Base-by-base conservation (phyloP, 92 coral and sea anemone species). In the Phenganax stokvisi region DNA sequence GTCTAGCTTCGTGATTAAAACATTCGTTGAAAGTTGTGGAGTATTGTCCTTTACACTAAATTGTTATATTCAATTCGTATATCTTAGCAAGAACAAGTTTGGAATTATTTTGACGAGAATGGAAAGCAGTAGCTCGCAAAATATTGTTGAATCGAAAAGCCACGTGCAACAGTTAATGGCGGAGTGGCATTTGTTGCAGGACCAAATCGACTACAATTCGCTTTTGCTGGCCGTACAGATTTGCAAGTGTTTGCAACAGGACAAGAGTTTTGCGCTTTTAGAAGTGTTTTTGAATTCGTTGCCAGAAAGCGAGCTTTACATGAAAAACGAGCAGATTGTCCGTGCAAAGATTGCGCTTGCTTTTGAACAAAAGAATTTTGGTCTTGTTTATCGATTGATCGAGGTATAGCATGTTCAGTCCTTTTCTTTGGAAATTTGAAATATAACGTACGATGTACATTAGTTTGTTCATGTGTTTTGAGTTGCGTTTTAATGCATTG, bases 341-440 rank as follows among this genome's bases (percentile, higher is more conserved):
- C 85, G 88, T 30, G 77, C 75, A 17, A 85, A 57, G 74, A 80
- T 85, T 27, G 13, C 25, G 12, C 17, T 80, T 25, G 85, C 88
- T 13, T 81, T 78, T 64, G 64, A 72, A 69, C 65, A n/a, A 61
- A 64, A 74, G 58, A 65, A 85, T 72, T 85, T 56, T 68, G 8
- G 59, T 27, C 86, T 86, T 71, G 83, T 76, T 75, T 85, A 85
- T 60, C 56, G 70, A 13, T 65, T 85, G 30, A 85, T 85, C 28
- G 28, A 85, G 85, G 88, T 85, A 65, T 37, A 5, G 47, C 80
- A 65, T 37, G 85, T 64, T 11, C 9, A 44, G 1, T 25, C 1
- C 57, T 8, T 51, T 74, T 54, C 51, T 2, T 37, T 37, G 47
- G 47, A 37, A 37, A 37, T 37, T 37, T 37, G 0, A 37, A 37